These are phyloP conservation scores for Campoplex nolae DNA, from an alignment of 2,888 invertebrate genomes.

Conservation along the genomic window DNA sequence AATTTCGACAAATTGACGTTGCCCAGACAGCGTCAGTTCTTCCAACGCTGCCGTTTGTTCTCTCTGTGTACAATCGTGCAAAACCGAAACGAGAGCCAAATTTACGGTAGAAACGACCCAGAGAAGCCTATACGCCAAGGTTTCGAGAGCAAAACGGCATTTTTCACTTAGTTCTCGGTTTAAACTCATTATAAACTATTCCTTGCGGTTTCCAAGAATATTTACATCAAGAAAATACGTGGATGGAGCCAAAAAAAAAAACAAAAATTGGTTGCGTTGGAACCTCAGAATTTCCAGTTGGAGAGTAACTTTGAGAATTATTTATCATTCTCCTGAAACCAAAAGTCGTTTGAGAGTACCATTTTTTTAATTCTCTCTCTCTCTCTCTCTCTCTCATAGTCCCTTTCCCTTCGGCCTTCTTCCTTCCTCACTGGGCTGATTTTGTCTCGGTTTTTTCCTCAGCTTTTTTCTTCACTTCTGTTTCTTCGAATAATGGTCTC, in stretches of 20 bases:
- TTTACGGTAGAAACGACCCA: conserved; percentile 13
- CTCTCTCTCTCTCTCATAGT: not conserved
- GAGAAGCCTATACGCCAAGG: not conserved
- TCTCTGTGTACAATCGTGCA: conserved; percentile 20
- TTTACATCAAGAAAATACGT: not conserved
- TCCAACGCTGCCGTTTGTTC: conserved; percentile 73
- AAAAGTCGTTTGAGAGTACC: no score
- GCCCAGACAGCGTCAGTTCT: conserved; percentile 71
- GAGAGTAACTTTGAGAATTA: not conserved
- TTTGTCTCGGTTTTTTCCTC: conserved; percentile 5
- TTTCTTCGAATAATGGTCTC: conserved; percentile 62
- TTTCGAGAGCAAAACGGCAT: not conserved
- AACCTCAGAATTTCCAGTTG: not conserved
- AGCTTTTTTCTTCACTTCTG: conserved; percentile 29
- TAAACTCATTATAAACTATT: not conserved
- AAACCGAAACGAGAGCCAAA: conserved; percentile 7
- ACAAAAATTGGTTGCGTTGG: not conserved
- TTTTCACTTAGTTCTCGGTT: not conserved
- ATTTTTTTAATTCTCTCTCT: conserved; percentile 8
- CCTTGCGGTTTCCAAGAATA: not conserved
- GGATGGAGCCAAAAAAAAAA: not conserved
- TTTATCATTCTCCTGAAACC: not conserved
- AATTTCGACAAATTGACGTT: conserved; percentile 85
- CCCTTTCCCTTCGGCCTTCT: conserved; percentile 8
- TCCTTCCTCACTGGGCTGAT: not conserved